Percentiles rank a stretch among this genome's conserved stretches.
phyloP scores from a whole-genome alignment of 2,113 vertebrate species.

The Sapajus apella region DNA sequence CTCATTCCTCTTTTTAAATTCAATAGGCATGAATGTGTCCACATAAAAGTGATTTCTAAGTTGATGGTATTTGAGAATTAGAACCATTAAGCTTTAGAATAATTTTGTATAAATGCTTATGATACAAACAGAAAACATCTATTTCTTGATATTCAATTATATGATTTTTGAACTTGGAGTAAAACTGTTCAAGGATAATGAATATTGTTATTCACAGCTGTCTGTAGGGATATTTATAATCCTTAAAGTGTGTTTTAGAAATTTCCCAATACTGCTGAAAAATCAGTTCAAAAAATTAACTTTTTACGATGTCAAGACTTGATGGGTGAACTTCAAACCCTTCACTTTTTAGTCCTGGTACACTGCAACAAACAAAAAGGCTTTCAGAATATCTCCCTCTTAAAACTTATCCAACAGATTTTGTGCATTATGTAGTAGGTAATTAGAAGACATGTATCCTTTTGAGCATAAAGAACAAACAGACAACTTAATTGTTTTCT shows the following conservation, averaged over 20 bases:
- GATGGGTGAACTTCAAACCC: slow-evolving; percentile 43
- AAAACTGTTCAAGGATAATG: slow-evolving; percentile 47
- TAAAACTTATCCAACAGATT: neutral
- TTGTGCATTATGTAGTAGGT: slow-evolving; percentile 42
- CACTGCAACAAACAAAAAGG: neutral
- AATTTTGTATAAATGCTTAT: slow-evolving; percentile 63
- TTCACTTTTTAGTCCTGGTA: slow-evolving; percentile 8
- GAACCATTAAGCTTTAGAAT: slow-evolving; percentile 45
- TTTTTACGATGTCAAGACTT: slow-evolving; percentile 56
- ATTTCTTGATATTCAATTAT: slow-evolving; percentile 58
- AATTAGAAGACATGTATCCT: slow-evolving; percentile 51
- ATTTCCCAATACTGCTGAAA: slow-evolving; percentile 75
- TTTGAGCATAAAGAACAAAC: slow-evolving; percentile 35
- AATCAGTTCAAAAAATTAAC: neutral
- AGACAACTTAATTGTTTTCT: slow-evolving; percentile 56
- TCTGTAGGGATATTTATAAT: slow-evolving; percentile 30
- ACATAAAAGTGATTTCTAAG: slow-evolving; percentile 59
- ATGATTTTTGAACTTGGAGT: slow-evolving; percentile 58
- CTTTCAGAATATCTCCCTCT: neutral
- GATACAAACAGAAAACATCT: slow-evolving; percentile 44
- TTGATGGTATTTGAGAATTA: slow-evolving; percentile 29
- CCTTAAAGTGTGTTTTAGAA: slow-evolving; percentile 67
- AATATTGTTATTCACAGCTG: neutral
- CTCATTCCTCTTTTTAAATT: slow-evolving; percentile 65
- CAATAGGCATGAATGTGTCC: neutral